Evolutionary conservation across 2,113 vertebrate genomes (phyloP).

Genomic region (Galbula dea): DNA sequence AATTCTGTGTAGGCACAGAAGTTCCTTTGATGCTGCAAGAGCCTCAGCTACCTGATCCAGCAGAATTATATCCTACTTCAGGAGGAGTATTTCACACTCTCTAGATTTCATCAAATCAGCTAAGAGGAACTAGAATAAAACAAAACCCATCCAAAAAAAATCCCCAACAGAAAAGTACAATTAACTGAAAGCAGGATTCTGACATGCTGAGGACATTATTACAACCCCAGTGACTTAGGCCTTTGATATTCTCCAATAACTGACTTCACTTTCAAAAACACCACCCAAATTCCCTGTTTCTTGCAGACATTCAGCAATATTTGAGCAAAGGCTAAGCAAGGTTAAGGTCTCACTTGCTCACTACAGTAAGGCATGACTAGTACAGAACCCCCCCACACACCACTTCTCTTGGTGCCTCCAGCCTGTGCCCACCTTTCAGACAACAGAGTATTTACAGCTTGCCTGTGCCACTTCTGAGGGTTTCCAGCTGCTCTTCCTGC

Average conservation of each 20-base stretch:
- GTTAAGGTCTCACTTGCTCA: not conserved
- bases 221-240: not conserved
- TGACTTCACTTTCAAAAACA: not conserved
- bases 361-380: not conserved
- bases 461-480: not conserved
- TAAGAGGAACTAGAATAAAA: not conserved
- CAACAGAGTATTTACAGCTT: not conserved
- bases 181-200: not conserved
- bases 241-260: not conserved
- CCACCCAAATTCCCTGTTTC: not conserved
- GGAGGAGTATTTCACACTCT: not conserved
- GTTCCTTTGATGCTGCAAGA: not conserved
- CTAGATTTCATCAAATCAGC: not conserved
- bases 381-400: accelerated
- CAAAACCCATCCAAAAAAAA: not conserved
- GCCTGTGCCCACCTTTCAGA: not conserved
- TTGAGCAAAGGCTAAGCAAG: not conserved
- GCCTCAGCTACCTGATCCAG: not conserved
- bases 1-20: not conserved
- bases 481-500: not conserved
- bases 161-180: not conserved
- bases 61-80: not conserved
- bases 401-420: not conserved
- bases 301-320: not conserved
- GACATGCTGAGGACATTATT: not conserved